phyloP scores from a whole-genome alignment of 2,888 invertebrate species.

The Malthinus flaveolus region DNA sequence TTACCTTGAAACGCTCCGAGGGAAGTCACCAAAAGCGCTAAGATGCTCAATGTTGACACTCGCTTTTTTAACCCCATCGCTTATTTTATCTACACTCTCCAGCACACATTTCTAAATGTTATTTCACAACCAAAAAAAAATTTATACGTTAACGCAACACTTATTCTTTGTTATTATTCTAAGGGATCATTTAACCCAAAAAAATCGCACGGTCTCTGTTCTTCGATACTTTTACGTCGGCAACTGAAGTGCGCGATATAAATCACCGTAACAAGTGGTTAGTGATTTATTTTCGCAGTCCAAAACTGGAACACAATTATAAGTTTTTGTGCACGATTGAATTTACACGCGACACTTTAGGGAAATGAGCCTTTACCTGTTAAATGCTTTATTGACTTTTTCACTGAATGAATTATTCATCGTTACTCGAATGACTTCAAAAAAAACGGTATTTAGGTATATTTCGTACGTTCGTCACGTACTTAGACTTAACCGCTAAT shows the following conservation, averaged over 20 bases:
- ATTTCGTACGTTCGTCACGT: no score
- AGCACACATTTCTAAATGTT: conserved; percentile 18
- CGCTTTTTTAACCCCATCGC: conserved; percentile 18
- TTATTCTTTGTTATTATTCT: not conserved
- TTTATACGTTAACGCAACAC: conserved; percentile 6
- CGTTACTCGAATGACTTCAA: not conserved
- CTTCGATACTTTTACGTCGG: conserved; percentile 33
- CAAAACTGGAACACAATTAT: conserved; percentile 31
- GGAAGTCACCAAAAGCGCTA: conserved; percentile 26
- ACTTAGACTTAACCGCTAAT: no score
- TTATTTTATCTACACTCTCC: conserved; percentile 19
- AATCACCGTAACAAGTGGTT: conserved; percentile 45
- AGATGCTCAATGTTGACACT: conserved; percentile 13
- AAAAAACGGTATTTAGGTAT: not conserved
- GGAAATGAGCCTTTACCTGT: conserved; percentile 19
- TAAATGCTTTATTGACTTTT: conserved; percentile 20
- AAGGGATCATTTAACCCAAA: no score
- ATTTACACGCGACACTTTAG: conserved; percentile 21
- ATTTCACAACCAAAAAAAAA: conserved; percentile 4
- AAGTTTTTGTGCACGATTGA: conserved; percentile 24
- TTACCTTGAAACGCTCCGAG: conserved; percentile 34
- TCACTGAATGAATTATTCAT: conserved; percentile 16
- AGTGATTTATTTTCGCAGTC: conserved; percentile 35
- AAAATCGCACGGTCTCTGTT: conserved; percentile 11
- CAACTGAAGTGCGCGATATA: conserved; percentile 33